Percentiles rank a stretch among this genome's conserved stretches.
phyloP scores from a whole-genome alignment of 2,113 vertebrate species.

The Pithys albifrons region DNA sequence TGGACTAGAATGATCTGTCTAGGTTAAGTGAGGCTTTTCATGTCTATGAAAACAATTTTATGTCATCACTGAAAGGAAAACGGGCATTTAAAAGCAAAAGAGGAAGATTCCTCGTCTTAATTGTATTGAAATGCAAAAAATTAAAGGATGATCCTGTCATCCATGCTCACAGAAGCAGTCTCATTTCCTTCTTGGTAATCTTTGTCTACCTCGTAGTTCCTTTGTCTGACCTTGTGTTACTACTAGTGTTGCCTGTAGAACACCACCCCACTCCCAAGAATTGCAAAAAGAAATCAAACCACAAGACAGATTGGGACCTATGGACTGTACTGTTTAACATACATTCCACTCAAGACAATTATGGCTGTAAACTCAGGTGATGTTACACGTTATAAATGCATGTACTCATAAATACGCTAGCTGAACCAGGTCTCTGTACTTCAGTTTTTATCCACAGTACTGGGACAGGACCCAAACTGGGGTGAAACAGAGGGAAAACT shows the following conservation, averaged over 20 bases:
- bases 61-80: neutral
- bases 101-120: neutral
- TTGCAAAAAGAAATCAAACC: neutral
- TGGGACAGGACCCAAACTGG: neutral
- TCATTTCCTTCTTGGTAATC: neutral
- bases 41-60: neutral
- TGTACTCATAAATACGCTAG: neutral
- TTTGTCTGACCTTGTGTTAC: neutral
- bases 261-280: neutral
- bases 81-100: neutral
- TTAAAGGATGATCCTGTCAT: neutral
- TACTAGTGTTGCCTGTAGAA: accelerated
- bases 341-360: neutral
- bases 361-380: neutral
- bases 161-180: neutral
- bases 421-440: accelerated
- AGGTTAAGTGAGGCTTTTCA: neutral
- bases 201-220: accelerated
- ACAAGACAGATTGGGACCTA: neutral
- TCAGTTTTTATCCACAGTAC: neutral
- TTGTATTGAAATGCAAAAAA: neutral
- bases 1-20: neutral
- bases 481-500: neutral
- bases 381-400: neutral
- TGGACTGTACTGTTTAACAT: neutral